These are phyloP conservation scores for Plutella xylostella DNA, from an alignment of 2,888 invertebrate species.

Conservation along the genomic window DNA sequence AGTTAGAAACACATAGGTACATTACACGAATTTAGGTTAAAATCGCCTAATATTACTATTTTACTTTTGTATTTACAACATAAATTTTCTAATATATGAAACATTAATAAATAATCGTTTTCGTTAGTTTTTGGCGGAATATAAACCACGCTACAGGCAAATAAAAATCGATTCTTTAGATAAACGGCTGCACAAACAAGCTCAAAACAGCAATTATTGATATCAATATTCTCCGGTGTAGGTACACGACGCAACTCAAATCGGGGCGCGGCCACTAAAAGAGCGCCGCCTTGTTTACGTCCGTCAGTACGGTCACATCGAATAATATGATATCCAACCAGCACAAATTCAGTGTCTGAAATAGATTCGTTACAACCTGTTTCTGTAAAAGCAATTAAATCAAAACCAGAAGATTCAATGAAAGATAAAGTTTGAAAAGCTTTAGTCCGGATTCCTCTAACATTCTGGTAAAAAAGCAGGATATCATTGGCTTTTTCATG, in stretches of 20 bases:
- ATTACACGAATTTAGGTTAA: not conserved
- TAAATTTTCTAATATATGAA: not conserved
- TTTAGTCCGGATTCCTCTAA: constrained; percentile 1
- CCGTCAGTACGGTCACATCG: not conserved
- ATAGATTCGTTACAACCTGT: constrained; percentile 1
- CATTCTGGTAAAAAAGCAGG: constrained; percentile 1
- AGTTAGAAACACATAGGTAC: not conserved
- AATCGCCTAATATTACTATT: constrained; percentile 1
- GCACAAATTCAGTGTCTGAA: not conserved
- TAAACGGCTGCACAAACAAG: constrained; percentile 5
- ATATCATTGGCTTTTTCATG: not conserved
- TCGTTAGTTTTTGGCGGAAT: constrained; percentile 6
- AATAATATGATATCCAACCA: not conserved
- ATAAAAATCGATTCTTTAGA: constrained; percentile 6
- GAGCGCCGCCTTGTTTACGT: constrained; percentile 11
- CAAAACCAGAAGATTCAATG: not conserved
- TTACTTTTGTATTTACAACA: not conserved
- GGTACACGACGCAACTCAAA: constrained; percentile 3
- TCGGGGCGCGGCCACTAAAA: constrained; percentile 7
- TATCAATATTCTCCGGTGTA: not conserved
- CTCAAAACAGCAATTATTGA: constrained; percentile 2
- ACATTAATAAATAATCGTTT: constrained; percentile 6
- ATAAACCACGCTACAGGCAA: constrained; percentile 8
- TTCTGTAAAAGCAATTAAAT: constrained; percentile 3
- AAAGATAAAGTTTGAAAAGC: not conserved